Evolutionary conservation across 2,113 vertebrate species (phyloP).

Genomic region (Zosterops pallidus): DNA sequence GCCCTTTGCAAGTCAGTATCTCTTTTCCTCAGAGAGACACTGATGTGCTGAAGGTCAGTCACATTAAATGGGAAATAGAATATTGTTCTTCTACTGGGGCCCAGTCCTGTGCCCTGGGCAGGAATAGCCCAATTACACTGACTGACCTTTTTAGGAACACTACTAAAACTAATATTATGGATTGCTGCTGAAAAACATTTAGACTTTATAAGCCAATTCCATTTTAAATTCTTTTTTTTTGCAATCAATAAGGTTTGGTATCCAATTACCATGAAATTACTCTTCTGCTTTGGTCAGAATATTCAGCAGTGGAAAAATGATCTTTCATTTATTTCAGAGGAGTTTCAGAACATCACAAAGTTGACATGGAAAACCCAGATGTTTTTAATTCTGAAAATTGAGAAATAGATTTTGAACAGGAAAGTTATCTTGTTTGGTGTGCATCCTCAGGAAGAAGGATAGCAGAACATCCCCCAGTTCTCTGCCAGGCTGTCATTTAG

Average conservation of each 20-base stretch:
- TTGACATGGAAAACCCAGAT: conserved; percentile 5
- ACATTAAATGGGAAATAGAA: neutral
- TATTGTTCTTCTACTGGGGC: rapidly evolving
- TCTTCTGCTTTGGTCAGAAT: neutral
- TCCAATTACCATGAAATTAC: neutral
- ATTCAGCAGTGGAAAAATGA: neutral
- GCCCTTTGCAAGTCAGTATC: neutral
- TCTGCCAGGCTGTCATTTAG: neutral
- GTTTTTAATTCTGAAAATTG: conserved; percentile 29
- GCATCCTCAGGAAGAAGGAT: neutral
- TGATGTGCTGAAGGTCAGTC: neutral
- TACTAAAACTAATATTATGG: neutral
- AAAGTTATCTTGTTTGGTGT: conserved; percentile 21
- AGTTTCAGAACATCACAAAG: neutral
- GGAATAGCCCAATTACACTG: neutral
- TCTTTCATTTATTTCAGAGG: neutral
- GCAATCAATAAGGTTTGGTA: neutral
- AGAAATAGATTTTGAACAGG: conserved; percentile 27
- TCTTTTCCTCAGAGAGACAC: neutral
- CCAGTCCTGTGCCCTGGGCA: neutral
- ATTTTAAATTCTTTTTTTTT: neutral
- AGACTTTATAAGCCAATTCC: neutral
- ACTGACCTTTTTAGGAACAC: neutral
- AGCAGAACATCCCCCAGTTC: neutral
- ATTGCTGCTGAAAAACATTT: neutral